Percentiles rank a stretch among this genome's conserved stretches.
Evolutionary conservation across 2,797 vertebrate species (phyloP).

Genomic region (Acanthiza pusilla): DNA sequence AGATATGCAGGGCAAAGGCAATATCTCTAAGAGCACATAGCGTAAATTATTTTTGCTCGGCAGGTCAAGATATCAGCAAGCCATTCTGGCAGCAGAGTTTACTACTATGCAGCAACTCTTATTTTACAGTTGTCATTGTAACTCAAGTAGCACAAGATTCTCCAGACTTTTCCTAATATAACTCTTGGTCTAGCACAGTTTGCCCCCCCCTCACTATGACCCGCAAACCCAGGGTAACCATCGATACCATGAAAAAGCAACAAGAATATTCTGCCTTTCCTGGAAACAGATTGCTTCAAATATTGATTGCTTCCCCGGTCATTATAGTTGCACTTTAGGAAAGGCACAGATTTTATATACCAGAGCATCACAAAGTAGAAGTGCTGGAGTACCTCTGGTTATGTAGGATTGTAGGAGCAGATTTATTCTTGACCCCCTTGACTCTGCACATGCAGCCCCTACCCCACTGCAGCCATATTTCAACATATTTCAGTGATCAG

Average conservation of each 20-base stretch:
- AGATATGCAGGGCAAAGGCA: neutral
- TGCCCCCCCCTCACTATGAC: neutral
- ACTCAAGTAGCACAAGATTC: conserved; percentile 51
- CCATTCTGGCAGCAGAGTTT: conserved; percentile 12
- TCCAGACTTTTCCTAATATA: neutral
- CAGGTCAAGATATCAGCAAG: neutral
- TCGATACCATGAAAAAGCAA: neutral
- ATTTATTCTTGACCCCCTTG: neutral
- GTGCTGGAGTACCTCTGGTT: neutral
- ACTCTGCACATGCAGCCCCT: neutral
- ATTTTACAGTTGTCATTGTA: neutral
- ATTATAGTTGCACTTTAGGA: neutral
- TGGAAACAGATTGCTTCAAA: neutral
- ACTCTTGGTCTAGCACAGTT: neutral
- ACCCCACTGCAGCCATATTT: neutral
- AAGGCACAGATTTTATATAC: neutral
- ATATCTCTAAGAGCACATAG: neutral
- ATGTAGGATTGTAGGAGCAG: neutral
- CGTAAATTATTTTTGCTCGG: neutral
- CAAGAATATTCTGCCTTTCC: neutral
- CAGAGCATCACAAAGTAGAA: neutral
- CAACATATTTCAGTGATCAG: neutral
- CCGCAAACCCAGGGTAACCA: neutral
- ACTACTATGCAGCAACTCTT: conserved; percentile 41
- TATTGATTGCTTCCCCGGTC: neutral